phyloP scores from a whole-genome alignment of 2,113 vertebrate genomes.

The Hippocampus guttulatus region DNA sequence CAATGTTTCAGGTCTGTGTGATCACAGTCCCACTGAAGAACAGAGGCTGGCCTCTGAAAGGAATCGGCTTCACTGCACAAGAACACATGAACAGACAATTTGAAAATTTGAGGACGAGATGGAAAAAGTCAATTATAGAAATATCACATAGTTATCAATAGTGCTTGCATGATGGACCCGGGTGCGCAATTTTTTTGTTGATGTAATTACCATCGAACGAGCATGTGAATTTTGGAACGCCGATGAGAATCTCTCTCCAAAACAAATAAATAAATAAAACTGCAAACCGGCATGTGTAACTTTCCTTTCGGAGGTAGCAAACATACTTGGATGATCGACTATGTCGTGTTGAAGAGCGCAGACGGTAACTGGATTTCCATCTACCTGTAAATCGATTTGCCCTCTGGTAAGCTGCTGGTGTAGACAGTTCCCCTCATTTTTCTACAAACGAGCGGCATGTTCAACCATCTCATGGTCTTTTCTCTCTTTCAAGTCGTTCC shows the following conservation, averaged over 20 bases:
- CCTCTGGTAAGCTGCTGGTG: conserved; percentile 41
- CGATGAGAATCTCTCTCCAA: not conserved
- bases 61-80: not conserved
- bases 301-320: not conserved
- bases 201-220: too few relatives aligned
- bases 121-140: not conserved
- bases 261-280: not conserved
- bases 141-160: too few relatives aligned
- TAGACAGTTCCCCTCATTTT: conserved; percentile 22
- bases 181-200: not conserved
- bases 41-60: conserved; percentile 4
- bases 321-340: not conserved
- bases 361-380: conserved; percentile 52
- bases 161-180: too few relatives aligned
- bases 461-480: conserved; percentile 30
- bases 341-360: conserved; percentile 17
- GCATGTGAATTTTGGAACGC: not conserved
- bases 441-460: conserved; percentile 31
- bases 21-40: conserved; percentile 21
- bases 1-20: conserved; percentile 47
- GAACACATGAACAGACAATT: not conserved
- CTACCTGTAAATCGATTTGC: conserved; percentile 53
- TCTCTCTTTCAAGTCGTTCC: conserved; percentile 28
- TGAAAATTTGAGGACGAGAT: not conserved
- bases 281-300: not conserved